Conservation (phyloP, 2,113 vertebrate genomes). For the Oreochromis spilurus region DNA sequence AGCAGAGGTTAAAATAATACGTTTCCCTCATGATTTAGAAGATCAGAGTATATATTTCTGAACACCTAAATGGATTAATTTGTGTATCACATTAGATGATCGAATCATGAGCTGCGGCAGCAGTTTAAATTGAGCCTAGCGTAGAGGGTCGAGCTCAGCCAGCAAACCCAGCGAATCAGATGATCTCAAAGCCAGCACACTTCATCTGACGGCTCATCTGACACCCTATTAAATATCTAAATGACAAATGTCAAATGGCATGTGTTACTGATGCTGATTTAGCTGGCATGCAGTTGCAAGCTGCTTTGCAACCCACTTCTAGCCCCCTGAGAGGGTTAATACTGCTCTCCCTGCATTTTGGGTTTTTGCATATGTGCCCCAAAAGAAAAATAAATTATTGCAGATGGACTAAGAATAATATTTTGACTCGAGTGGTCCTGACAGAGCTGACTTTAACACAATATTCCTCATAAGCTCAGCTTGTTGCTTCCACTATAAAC, state of each 20-base stretch:
- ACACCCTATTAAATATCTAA: neutral
- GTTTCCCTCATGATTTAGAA: neutral
- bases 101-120: neutral
- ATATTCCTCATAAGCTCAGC: neutral
- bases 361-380: neutral
- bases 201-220: neutral
- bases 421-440: neutral
- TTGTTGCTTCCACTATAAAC: conserved; percentile 18
- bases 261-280: neutral
- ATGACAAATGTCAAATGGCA: neutral
- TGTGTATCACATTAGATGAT: neutral
- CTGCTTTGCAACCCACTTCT: neutral
- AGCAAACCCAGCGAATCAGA: neutral
- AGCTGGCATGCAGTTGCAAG: neutral
- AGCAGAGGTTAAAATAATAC: neutral
- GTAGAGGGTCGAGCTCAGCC: neutral
- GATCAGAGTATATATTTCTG: neutral
- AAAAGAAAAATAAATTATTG: neutral
- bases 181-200: neutral
- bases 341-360: neutral
- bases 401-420: neutral
- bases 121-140: neutral
- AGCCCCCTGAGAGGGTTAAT: neutral
- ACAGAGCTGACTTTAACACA: neutral
- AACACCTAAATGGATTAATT: neutral